Evolutionary conservation across 2,113 vertebrate species (phyloP).

Genomic region (Prunella fulvescens): DNA sequence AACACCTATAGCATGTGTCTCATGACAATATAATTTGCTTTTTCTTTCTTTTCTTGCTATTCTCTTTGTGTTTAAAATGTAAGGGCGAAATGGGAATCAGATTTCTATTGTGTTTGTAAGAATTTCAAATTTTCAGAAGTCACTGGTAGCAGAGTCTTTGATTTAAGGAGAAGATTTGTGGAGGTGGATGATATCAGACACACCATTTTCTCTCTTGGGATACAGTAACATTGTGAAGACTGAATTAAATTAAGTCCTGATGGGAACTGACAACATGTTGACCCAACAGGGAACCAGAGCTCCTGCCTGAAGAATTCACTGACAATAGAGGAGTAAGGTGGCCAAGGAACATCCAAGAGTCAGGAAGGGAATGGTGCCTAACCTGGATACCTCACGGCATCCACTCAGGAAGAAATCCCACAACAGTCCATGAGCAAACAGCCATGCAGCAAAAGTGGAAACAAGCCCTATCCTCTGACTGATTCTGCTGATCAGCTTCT

Average conservation of each 20-base stretch:
- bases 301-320: neutral
- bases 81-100: neutral
- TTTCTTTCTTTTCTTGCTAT: neutral
- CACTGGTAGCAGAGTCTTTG: neutral
- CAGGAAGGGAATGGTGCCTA: neutral
- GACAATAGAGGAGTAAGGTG: neutral
- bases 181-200: neutral
- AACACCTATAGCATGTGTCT: neutral
- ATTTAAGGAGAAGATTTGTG: neutral
- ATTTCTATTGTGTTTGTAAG: neutral
- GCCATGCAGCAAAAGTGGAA: neutral
- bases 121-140: neutral
- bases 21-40: neutral
- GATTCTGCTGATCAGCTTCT: neutral
- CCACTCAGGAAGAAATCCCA: neutral
- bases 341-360: neutral
- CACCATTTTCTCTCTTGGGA: neutral
- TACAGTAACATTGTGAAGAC: neutral
- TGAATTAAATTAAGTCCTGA: neutral
- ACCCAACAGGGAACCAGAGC: neutral
- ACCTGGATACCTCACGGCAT: neutral
- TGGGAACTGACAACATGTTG: neutral
- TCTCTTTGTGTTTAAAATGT: neutral
- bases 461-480: neutral
- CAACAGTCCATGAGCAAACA: neutral